Base-by-base conservation (phyloP, 2,888 invertebrate genomes). In the Ferrisia virgata region DNA sequence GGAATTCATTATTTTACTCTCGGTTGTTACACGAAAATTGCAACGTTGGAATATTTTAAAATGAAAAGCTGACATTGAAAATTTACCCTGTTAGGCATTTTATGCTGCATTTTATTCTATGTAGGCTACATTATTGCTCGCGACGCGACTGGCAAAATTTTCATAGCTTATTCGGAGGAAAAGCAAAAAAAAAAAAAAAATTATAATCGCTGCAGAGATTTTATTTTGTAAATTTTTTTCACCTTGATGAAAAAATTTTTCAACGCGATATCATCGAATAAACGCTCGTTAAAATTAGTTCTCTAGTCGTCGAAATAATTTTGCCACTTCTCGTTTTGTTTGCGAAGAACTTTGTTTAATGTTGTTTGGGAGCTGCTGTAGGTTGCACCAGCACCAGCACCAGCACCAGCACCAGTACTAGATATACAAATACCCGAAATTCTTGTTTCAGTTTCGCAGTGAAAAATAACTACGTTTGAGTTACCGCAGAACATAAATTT, bases 41-140 rank as follows among this genome's bases (percentile, higher is more conserved):
- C 64, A 64, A 64, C 64, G 64, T 64, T 64, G 64, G 64, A 64
- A 64, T 64, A 64, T 64, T 64, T 64, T 64, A 64, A 64, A n/a
- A 64, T 64, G 28, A 64, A 64, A 64, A 64, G 28, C 64, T 64
- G 64, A 64, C 64, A 64, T 64, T 64, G 64, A 64, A 64, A 64
- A 64, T 64, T 64, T 28, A 0, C 28, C 22, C 22, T 53, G n/a
- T n/a, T n/a, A n/a, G n/a, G n/a, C n/a, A n/a, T n/a, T n/a, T n/a
- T n/a, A n/a, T n/a, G n/a, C n/a, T n/a, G n/a, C n/a, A n/a, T n/a
- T n/a, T n/a, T n/a, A n/a, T n/a, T n/a, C n/a, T 28, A 4, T 15
- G 31, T 64, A 64, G 64, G 64, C 31, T 25, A 11, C 11, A 39
- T 39, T 11, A 39, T 39, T 11, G 5, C 39, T 58, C 22, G 58